These are phyloP conservation scores for Nymphalis polychloros DNA, from an alignment of 2,888 invertebrate species.

Conservation along the genomic window DNA sequence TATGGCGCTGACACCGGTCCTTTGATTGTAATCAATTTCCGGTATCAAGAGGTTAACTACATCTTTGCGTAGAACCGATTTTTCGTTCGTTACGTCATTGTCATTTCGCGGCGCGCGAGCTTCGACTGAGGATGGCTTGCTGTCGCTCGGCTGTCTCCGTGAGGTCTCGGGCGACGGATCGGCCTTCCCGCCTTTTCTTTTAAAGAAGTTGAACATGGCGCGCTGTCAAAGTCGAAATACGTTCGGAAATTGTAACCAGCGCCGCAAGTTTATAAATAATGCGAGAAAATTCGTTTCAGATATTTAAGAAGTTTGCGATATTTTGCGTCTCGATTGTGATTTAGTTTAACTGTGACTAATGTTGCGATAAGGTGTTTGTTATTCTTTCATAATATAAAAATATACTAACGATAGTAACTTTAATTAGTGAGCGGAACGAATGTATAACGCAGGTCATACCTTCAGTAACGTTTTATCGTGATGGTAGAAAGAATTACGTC, in stretches of 20 bases:
- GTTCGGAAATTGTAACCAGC: conserved; percentile 43
- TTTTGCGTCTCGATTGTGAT: conserved; percentile 10
- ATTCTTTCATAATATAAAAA: not conserved
- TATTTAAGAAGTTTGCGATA: conserved; percentile 13
- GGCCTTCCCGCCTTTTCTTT: conserved; percentile 73
- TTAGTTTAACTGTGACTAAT: conserved; percentile 13
- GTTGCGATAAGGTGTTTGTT: conserved; percentile 10
- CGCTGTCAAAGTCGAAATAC: conserved; percentile 45
- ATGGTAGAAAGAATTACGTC: too few species aligned
- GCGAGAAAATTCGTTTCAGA: not conserved
- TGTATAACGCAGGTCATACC: not conserved
- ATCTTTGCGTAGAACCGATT: conserved; percentile 62
- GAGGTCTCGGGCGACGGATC: conserved; percentile 44
- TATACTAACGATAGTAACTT: not conserved
- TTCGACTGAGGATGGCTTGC: conserved; percentile 55
- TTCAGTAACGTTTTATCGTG: too few species aligned
- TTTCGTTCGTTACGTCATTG: conserved; percentile 57
- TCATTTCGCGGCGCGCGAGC: conserved; percentile 60
- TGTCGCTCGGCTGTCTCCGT: conserved; percentile 49
- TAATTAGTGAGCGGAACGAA: conserved; percentile 10
- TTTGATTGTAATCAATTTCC: conserved; percentile 68
- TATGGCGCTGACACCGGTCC: conserved; percentile 67
- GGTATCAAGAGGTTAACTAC: conserved; percentile 75
- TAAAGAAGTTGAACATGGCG: conserved; percentile 77
- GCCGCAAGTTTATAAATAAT: conserved; percentile 26